Conservation (phyloP, 1,140 invertebrate genomes). For the Leptinotarsa defecta region DNA sequence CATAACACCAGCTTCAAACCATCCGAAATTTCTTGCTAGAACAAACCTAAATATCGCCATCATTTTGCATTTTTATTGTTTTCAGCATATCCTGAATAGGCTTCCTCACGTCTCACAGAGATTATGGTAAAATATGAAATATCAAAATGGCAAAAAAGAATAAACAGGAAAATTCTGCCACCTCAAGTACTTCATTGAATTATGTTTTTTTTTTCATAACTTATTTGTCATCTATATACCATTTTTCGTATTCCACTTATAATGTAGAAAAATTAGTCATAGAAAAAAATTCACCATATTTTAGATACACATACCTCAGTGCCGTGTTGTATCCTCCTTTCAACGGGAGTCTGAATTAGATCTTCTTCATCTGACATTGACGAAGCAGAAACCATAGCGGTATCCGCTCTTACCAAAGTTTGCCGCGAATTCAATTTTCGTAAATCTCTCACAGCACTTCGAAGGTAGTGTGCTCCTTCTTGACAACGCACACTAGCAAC, state of each 20-base stretch:
- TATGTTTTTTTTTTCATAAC: too few relatives aligned
- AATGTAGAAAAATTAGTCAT: background rate
- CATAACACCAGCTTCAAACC: too few relatives aligned
- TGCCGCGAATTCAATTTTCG: conserved; percentile 40
- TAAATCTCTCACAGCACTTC: conserved; percentile 51
- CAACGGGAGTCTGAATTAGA: conserved; percentile 17
- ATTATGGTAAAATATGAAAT: too few relatives aligned
- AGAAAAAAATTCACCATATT: background rate
- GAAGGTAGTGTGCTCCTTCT: conserved; percentile 49
- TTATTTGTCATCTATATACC: background rate
- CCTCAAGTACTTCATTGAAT: too few relatives aligned
- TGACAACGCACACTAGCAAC: conserved; percentile 34
- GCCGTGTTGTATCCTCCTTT: conserved; percentile 28
- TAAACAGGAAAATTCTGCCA: too few relatives aligned
- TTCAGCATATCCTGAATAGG: too few relatives aligned
- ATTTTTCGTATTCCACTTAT: background rate
- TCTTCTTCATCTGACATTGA: conserved; percentile 28
- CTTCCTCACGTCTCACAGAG: too few relatives aligned
- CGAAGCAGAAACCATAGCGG: conserved; percentile 20
- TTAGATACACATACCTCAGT: conserved; percentile 13
- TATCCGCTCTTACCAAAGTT: conserved; percentile 37
- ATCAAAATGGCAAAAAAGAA: too few relatives aligned
- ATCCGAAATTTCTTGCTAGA: too few relatives aligned
- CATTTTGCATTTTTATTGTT: too few relatives aligned
- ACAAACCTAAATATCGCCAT: too few relatives aligned